Percentiles rank a stretch among this genome's conserved stretches.
These are phyloP conservation scores for Craterocephalus amniculus DNA, from an alignment of 2,797 vertebrate species.

Conservation along the genomic window DNA sequence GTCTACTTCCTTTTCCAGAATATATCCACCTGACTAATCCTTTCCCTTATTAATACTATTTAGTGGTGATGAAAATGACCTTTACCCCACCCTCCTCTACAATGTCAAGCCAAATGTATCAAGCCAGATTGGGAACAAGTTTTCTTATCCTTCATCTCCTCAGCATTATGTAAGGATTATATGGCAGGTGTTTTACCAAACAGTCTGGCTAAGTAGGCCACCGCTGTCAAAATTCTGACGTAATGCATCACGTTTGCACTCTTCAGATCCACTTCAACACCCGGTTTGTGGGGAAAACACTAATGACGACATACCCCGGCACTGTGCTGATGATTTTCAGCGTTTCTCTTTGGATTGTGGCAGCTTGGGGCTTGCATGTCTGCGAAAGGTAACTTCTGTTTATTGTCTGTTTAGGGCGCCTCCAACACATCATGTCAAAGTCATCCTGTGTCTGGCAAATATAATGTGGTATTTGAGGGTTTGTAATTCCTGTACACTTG, in stretches of 20 bases:
- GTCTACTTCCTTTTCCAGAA: conserved; percentile 56
- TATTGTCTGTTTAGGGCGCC: not conserved
- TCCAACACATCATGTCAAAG: not conserved
- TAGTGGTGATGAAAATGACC: conserved; percentile 68
- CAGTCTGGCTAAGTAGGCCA: conserved; percentile 35
- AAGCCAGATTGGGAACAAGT: conserved; percentile 70
- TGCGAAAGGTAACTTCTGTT: conserved; percentile 88
- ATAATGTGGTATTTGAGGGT: not conserved
- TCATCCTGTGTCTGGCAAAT: not conserved
- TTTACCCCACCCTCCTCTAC: conserved; percentile 55
- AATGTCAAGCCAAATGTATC: conserved; percentile 63
- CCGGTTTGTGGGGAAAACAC: conserved; percentile 92
- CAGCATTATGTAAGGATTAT: conserved; percentile 68
- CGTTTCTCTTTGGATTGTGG: conserved; percentile 94
- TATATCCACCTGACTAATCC: conserved; percentile 64
- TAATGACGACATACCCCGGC: conserved; percentile 95
- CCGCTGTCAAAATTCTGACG: conserved; percentile 35
- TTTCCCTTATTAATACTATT: conserved; percentile 56
- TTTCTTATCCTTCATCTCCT: conserved; percentile 67
- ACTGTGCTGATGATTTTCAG: conserved; percentile 94
- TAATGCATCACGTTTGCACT: conserved; percentile 36
- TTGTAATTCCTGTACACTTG: not conserved
- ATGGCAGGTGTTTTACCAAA: conserved; percentile 62
- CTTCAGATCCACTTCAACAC: conserved; percentile 90
- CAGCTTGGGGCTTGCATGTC: conserved; percentile 92